Conservation (phyloP, 2,797 vertebrate species). For the Poeciliopsis gracilis region DNA sequence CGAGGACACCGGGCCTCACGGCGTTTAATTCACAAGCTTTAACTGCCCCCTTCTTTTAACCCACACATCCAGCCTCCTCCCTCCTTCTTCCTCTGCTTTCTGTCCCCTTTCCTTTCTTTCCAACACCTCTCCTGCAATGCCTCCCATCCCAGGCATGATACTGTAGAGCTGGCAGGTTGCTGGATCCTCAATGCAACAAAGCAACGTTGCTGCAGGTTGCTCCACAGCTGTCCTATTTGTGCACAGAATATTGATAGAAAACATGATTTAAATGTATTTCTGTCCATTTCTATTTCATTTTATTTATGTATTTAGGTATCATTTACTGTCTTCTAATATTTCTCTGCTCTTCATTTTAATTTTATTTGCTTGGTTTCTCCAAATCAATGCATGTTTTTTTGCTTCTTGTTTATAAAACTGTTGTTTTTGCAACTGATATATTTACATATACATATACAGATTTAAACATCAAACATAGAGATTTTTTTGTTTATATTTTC, state of each 20-base stretch:
- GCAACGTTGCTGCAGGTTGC: background rate
- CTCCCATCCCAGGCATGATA: background rate
- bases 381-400: background rate
- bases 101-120: conserved; percentile 31
- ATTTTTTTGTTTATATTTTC: too few relatives aligned
- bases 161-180: background rate
- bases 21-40: conserved; percentile 78
- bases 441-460: too few relatives aligned
- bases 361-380: background rate
- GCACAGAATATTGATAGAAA: background rate
- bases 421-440: too few relatives aligned
- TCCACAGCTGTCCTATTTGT: background rate
- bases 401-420: background rate
- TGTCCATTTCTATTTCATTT: background rate
- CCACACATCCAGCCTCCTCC: conserved; percentile 39
- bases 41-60: conserved; percentile 64
- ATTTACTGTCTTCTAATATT: background rate
- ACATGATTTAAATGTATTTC: background rate
- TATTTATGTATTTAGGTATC: too few relatives aligned
- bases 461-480: too few relatives aligned
- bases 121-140: background rate
- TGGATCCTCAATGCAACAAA: conserved; percentile 7
- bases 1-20: conserved; percentile 78
- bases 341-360: background rate
- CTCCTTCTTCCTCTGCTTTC: conserved; percentile 34